phyloP scores from a whole-genome alignment of 53 echinoderm and acorn worm genomes.

The Echinarachnius parma region DNA sequence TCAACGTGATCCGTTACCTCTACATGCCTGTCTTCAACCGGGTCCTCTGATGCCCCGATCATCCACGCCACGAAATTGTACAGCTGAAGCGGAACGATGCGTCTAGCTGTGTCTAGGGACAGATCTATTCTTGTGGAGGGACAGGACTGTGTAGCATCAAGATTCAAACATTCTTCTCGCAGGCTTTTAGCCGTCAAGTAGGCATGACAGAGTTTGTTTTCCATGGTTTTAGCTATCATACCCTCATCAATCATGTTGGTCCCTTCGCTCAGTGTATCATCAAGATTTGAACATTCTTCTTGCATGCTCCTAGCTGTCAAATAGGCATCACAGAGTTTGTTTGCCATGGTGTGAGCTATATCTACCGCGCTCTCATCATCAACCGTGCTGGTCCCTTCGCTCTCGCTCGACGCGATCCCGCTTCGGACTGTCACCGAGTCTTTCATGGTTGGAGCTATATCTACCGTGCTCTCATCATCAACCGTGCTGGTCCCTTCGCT shows the following conservation, averaged over 20 bases:
- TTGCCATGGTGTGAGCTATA: too few species aligned
- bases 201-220: neutral
- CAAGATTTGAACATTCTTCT: too few species aligned
- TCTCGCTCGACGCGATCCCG: too few species aligned
- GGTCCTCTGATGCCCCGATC: conserved; percentile 29
- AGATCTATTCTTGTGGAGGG: conserved; percentile 10
- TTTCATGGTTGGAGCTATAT: too few species aligned
- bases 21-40: conserved; percentile 17
- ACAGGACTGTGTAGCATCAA: neutral
- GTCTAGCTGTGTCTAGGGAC: neutral
- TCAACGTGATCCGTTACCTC: neutral
- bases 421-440: too few species aligned
- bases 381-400: too few species aligned
- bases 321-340: too few species aligned
- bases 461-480: neutral
- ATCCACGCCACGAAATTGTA: conserved; percentile 69
- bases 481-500: neutral
- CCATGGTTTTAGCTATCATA: neutral
- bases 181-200: neutral
- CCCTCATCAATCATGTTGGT: too few species aligned
- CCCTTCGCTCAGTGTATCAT: too few species aligned
- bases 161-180: neutral
- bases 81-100: conserved; percentile 14
- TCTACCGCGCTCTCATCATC: too few species aligned
- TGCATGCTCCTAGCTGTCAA: too few species aligned